These are phyloP conservation scores for Hiodon tergisus DNA, from an alignment of 2,113 vertebrate genomes.

Conservation along the genomic window DNA sequence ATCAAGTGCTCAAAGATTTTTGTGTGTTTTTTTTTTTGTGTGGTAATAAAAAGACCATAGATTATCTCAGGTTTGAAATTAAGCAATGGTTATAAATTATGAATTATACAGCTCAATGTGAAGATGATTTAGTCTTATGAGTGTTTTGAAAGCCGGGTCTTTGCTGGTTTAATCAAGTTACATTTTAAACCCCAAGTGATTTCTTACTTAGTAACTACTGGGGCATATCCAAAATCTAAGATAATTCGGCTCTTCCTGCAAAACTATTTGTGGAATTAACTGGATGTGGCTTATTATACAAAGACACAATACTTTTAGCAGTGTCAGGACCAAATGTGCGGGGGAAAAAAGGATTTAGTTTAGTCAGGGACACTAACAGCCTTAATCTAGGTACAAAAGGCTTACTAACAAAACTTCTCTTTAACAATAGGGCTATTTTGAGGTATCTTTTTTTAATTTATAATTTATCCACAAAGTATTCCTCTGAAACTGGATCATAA, in stretches of 20 bases:
- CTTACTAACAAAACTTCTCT: too few species aligned
- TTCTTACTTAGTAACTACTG: not conserved
- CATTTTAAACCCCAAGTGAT: not conserved
- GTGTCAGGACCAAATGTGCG: not conserved
- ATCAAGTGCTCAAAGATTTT: not conserved
- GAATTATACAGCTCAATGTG: not conserved
- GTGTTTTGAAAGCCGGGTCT: not conserved
- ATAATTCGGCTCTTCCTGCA: not conserved
- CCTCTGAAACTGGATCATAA: not conserved
- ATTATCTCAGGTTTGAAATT: not conserved
- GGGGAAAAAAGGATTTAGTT: not conserved
- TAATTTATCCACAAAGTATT: not conserved
- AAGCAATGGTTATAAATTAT: not conserved
- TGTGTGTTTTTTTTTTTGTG: too few species aligned
- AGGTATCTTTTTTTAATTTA: not conserved
- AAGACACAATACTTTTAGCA: not conserved
- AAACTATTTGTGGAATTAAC: not conserved
- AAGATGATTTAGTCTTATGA: not conserved
- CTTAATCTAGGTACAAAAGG: not conserved
- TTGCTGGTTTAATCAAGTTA: not conserved
- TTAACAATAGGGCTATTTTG: not conserved
- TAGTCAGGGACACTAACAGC: not conserved
- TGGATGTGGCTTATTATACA: not conserved
- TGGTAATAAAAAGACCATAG: not conserved
- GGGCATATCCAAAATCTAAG: not conserved